phyloP scores from a whole-genome alignment of 2,888 invertebrate species.

The Hypomecis punctinalis region DNA sequence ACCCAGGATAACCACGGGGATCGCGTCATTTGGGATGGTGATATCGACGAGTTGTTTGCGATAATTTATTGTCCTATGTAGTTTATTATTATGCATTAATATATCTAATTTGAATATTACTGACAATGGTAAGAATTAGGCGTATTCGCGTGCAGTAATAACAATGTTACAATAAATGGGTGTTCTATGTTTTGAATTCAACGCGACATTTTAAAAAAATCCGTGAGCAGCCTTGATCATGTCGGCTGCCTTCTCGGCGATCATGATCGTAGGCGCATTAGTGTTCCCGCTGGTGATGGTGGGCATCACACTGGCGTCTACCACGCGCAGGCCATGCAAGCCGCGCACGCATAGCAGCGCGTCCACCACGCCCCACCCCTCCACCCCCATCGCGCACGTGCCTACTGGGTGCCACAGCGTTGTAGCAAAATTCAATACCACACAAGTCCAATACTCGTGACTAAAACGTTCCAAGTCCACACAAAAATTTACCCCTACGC shows the following conservation, averaged over 20 bases:
- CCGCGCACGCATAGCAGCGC: slow-evolving; percentile 48
- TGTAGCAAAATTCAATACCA: slow-evolving; percentile 66
- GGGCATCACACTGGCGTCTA: slow-evolving; percentile 67
- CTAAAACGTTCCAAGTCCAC: slow-evolving; percentile 42
- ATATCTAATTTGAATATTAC: too few species aligned
- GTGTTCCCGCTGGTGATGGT: slow-evolving; percentile 82
- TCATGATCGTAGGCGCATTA: slow-evolving; percentile 75
- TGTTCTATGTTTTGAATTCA: too few species aligned
- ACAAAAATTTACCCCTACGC: slow-evolving; percentile 47
- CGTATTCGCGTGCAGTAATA: too few species aligned
- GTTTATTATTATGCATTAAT: too few species aligned
- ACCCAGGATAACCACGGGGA: too few species aligned
- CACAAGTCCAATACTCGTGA: slow-evolving; percentile 62
- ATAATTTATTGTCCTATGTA: too few species aligned
- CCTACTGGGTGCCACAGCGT: slow-evolving; percentile 84
- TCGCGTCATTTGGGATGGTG: too few species aligned
- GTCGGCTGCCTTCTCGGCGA: slow-evolving; percentile 46
- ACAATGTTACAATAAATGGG: too few species aligned
- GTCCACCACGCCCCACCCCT: slow-evolving; percentile 57
- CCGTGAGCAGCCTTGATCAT: slow-evolving; percentile 31
- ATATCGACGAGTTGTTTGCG: too few species aligned
- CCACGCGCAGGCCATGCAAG: slow-evolving; percentile 37
- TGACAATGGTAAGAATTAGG: too few species aligned
- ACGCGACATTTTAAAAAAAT: too few species aligned
- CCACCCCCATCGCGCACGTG: slow-evolving; percentile 64